These are phyloP conservation scores for Lepidocyrtoides sp. DNA, from an alignment of 2,888 invertebrate genomes.

Conservation along the genomic window DNA sequence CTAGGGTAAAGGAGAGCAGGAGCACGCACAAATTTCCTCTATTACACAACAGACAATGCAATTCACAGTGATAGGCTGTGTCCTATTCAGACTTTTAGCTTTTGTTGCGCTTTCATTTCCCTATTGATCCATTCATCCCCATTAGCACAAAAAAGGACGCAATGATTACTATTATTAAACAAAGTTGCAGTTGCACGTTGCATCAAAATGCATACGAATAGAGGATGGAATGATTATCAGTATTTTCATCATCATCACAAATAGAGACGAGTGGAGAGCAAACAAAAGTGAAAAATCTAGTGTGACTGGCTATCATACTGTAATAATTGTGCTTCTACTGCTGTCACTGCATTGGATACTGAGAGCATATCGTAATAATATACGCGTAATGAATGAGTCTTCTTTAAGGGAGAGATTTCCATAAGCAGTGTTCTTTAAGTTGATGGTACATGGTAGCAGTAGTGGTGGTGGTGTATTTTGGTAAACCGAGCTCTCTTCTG, in stretches of 20 bases:
- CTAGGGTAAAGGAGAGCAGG: not conserved
- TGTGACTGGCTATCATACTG: conserved; percentile 30
- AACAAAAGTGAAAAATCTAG: conserved; percentile 67
- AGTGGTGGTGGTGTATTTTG: not conserved
- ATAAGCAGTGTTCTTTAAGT: not conserved
- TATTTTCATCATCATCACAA: conserved; percentile 14
- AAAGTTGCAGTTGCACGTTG: conserved; percentile 53
- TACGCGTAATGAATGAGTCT: conserved; percentile 50
- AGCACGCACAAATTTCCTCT: conserved; percentile 37
- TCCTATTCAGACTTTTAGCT: conserved; percentile 1
- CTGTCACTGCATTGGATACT: not conserved
- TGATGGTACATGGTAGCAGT: not conserved
- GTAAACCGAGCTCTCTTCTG: conserved; percentile 41
- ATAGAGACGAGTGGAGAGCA: conserved; percentile 57
- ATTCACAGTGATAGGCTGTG: not conserved
- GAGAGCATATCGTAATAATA: not conserved
- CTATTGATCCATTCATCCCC: conserved; percentile 72
- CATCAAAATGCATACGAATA: conserved; percentile 17
- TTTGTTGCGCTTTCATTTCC: conserved; percentile 71
- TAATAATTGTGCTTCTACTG: no score
- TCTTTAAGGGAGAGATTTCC: conserved; percentile 48
- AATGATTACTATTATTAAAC: conserved; percentile 53
- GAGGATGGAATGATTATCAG: conserved; percentile 2
- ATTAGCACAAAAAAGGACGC: conserved; percentile 67
- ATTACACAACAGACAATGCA: conserved; percentile 40